phyloP scores from a whole-genome alignment of 2,113 vertebrate species.

The Mus musculus region DNA sequence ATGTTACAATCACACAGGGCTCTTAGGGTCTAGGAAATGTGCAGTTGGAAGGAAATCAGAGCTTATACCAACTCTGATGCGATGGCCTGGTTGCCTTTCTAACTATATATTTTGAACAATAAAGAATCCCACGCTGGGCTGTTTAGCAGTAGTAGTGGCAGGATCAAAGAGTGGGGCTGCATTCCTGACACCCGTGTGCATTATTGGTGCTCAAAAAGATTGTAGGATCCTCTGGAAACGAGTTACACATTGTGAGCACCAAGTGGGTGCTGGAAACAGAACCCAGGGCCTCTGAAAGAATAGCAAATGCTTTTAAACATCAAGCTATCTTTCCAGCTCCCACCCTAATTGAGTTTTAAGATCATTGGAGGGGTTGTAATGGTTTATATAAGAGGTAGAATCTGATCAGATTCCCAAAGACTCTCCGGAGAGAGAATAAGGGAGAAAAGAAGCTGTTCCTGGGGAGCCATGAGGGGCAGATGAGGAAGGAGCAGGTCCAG shows the following conservation, averaged over 20 bases:
- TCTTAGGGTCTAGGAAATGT: not conserved
- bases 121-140: not conserved
- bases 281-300: not conserved
- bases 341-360: not conserved
- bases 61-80: not conserved
- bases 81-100: not conserved
- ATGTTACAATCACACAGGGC: not conserved
- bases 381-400: not conserved
- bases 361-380: not conserved
- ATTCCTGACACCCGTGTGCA: not conserved
- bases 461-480: too few species aligned
- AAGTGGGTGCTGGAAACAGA: not conserved
- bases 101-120: not conserved
- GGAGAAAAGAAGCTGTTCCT: not conserved
- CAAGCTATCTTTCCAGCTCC: not conserved
- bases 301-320: not conserved
- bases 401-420: not conserved
- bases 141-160: not conserved
- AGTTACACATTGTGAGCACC: too few species aligned
- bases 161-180: not conserved
- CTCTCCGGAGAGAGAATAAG: not conserved
- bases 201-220: not conserved
- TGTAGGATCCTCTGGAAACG: not conserved
- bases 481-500: not conserved
- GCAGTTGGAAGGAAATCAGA: not conserved